A percentile compares a stretch with the other conserved stretches of the same genome.
phyloP scores from a whole-genome alignment of 37 sponge, comb jelly and placozoan genomes.

The Agelas oroides region DNA sequence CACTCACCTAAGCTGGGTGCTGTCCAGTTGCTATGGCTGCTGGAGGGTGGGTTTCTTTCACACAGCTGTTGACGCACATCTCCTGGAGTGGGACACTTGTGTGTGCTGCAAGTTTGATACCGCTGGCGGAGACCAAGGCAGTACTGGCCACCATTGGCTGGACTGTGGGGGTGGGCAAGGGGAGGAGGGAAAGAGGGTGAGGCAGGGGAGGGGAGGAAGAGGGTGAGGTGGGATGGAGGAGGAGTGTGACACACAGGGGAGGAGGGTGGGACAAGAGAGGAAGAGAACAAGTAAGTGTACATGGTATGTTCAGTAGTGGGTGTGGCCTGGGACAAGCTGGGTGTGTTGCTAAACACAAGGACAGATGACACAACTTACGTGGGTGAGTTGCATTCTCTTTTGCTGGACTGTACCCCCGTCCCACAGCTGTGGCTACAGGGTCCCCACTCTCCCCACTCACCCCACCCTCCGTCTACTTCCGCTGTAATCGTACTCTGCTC shows the following conservation, averaged over 20 bases:
- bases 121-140: slow-evolving; percentile 36
- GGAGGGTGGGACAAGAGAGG: too few relatives aligned
- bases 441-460: slow-evolving; percentile 67
- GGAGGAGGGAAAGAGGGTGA: not conserved
- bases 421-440: slow-evolving; percentile 55
- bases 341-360: not conserved
- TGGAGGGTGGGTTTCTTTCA: slow-evolving; percentile 18
- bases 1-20: slow-evolving; percentile 33
- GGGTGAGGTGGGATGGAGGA: too few relatives aligned
- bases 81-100: not conserved
- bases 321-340: too few relatives aligned
- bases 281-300: too few relatives aligned
- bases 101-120: slow-evolving; percentile 39
- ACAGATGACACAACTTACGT: too few relatives aligned
- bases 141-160: slow-evolving; percentile 58
- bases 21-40: slow-evolving; percentile 7
- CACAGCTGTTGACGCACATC: slow-evolving; percentile 31
- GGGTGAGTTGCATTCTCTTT: slow-evolving; percentile 59
- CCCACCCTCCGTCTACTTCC: slow-evolving; percentile 64
- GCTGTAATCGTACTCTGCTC: not conserved
- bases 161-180: slow-evolving; percentile 18
- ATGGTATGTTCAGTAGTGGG: too few relatives aligned
- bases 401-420: slow-evolving; percentile 43
- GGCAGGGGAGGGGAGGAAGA: too few relatives aligned
- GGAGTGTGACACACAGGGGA: too few relatives aligned